A percentile compares a stretch with the other conserved stretches of the same genome.
phyloP scores from a whole-genome alignment of 2,888 invertebrate species.

The Perizoma flavofasciatum region DNA sequence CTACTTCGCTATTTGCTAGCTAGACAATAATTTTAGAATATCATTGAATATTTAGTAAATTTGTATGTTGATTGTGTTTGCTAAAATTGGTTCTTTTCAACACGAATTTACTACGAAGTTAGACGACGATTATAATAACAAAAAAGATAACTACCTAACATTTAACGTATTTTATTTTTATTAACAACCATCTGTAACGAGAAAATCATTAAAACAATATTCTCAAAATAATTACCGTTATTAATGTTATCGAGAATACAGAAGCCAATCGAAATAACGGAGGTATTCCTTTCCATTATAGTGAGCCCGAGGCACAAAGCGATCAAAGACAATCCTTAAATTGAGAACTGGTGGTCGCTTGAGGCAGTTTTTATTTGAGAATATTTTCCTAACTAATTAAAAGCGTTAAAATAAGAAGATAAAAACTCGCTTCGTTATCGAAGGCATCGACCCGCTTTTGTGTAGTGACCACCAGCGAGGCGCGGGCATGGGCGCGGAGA shows the following conservation, averaged over 20 bases:
- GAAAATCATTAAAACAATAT: slow-evolving; percentile 59
- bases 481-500: slow-evolving; percentile 43
- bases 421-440: slow-evolving; percentile 80
- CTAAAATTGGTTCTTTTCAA: too few species aligned
- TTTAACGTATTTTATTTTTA: slow-evolving; percentile 44
- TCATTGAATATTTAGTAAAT: neutral
- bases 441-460: slow-evolving; percentile 81
- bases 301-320: slow-evolving; percentile 62
- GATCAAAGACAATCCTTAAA: slow-evolving; percentile 73
- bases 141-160: slow-evolving; percentile 32
- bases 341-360: slow-evolving; percentile 60
- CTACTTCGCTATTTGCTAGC: neutral
- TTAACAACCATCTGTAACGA: slow-evolving; percentile 41
- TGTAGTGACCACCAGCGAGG: slow-evolving; percentile 68
- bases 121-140: slow-evolving; percentile 21
- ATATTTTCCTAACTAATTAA: slow-evolving; percentile 84
- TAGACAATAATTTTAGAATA: neutral
- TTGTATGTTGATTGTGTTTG: too few species aligned
- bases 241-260: slow-evolving; percentile 70
- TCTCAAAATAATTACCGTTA: slow-evolving; percentile 63
- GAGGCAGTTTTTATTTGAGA: slow-evolving; percentile 79
- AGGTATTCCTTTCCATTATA: slow-evolving; percentile 66
- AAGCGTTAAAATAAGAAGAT: slow-evolving; percentile 82
- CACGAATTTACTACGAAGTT: neutral
- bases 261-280: slow-evolving; percentile 72